A percentile compares a stretch with the other conserved stretches of the same genome.
phyloP scores from a whole-genome alignment of 2,113 vertebrate genomes.

The Oceanodroma tethys region DNA sequence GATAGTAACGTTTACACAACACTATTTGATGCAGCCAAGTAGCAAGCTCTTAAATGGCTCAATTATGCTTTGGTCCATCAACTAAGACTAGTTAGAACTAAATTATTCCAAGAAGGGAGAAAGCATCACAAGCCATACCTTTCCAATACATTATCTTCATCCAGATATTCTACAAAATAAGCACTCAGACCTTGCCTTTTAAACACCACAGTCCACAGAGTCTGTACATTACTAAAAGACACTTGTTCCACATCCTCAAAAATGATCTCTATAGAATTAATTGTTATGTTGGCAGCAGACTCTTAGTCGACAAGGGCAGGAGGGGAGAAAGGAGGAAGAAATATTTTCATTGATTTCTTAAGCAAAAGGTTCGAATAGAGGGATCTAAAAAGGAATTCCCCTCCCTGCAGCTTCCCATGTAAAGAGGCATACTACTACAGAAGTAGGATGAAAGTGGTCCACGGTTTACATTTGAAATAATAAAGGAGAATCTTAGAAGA shows the following conservation, averaged over 20 bases:
- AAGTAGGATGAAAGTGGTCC: background rate
- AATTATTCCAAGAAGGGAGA: background rate
- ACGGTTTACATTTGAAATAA: background rate
- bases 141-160: background rate
- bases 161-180: background rate
- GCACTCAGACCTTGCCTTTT: background rate
- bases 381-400: background rate
- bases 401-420: background rate
- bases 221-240: background rate
- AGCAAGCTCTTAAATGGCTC: background rate
- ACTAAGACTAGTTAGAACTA: background rate
- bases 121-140: background rate
- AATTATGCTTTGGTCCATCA: background rate
- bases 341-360: background rate
- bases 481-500: background rate
- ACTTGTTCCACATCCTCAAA: background rate
- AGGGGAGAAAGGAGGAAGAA: background rate
- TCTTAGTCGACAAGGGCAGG: background rate
- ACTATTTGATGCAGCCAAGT: background rate
- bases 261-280: background rate
- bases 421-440: background rate
- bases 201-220: background rate
- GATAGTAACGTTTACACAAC: background rate
- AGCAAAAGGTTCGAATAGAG: background rate
- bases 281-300: background rate